phyloP scores from a whole-genome alignment of 2,797 vertebrate genomes.

The Kryptolebias ocellatus region DNA sequence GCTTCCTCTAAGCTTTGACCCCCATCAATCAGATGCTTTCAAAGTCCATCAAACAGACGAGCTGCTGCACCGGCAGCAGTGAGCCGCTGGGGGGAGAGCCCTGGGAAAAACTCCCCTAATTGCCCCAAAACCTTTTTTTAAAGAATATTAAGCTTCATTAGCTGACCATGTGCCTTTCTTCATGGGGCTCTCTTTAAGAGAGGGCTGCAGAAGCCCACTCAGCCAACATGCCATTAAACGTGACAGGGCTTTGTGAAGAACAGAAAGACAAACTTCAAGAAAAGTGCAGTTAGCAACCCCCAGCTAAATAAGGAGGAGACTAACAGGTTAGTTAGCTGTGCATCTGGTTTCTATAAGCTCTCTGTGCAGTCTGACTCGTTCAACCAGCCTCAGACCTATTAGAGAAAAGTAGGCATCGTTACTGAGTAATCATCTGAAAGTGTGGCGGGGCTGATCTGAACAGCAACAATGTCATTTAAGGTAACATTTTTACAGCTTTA shows the following conservation, averaged over 20 bases:
- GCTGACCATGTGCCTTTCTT: slow-evolving; percentile 83
- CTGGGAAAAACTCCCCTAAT: slow-evolving; percentile 85
- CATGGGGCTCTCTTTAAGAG: slow-evolving; percentile 75
- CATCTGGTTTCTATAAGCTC: slow-evolving; percentile 77
- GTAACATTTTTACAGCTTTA: slow-evolving; percentile 38
- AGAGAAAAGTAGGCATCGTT: slow-evolving; percentile 63
- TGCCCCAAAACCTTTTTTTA: slow-evolving; percentile 81
- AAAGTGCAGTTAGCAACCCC: slow-evolving; percentile 67
- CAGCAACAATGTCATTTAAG: slow-evolving; percentile 47
- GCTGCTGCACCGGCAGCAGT: slow-evolving; percentile 77
- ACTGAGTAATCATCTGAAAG: slow-evolving; percentile 48
- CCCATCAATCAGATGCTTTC: slow-evolving; percentile 86
- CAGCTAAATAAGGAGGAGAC: slow-evolving; percentile 54
- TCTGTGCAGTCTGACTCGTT: slow-evolving; percentile 45
- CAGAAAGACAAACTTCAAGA: slow-evolving; percentile 64
- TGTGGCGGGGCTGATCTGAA: slow-evolving; percentile 30
- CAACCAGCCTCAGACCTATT: slow-evolving; percentile 61
- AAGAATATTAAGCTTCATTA: slow-evolving; percentile 88
- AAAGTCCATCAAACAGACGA: slow-evolving; percentile 83
- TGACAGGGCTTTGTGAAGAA: slow-evolving; percentile 84
- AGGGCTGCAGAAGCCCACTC: slow-evolving; percentile 81
- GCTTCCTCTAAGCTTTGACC: slow-evolving; percentile 85
- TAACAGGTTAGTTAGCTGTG: slow-evolving; percentile 61
- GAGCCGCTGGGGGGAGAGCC: slow-evolving; percentile 78
- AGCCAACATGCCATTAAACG: slow-evolving; percentile 84